Evolutionary conservation across 2,888 invertebrate genomes (phyloP), one percentile per base, ranked within the genome.

Genomic region (Acheta domesticus): DNA sequence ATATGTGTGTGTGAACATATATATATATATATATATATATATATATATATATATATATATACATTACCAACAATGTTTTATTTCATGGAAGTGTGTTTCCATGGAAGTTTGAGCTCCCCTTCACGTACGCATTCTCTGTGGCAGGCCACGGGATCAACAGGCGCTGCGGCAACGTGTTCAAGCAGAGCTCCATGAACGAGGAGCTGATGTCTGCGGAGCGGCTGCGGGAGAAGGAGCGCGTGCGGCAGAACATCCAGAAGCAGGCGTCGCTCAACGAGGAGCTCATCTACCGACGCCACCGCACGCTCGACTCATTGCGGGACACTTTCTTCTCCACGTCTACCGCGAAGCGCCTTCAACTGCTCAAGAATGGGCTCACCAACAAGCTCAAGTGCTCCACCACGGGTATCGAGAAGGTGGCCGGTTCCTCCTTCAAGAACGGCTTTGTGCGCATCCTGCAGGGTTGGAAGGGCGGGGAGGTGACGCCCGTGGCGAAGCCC

Each of bases 231-330:
- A 96, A 95, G 84, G 95, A 96, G 85, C 89, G 90, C 77, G 91
- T 96, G 23, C 89, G 94, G 80, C 93, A 92, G 84, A 94, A 95
- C 85, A 95, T 96, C 83, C 95, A 94, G 85, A 96, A 96, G 85
- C 96, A 96, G 87, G 94, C 95, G 48, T 96, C 96, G 11, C 87
- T 96, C 19, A 96, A 96, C 85, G 96, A 96, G 86, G 95, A 96
- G 81, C 91, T 96, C 81, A 91, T 96, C 80, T 95, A 91, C 85
- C 89, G 91, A 80, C 80, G 85, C 78, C 89, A 91, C 80, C 90
- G 91, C 78, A 91, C 92, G 19, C 89, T 93, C 80, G 93, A 93
- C 84, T 90, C 92, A 4, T 89, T 94, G 83, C 91, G 91, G 77
- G 93, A 94, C 84, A 92, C 92, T 8, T 89, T 94, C 85, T 92